Base-by-base conservation (phyloP, 2,797 vertebrate genomes). In the Setipinna tenuifilis region DNA sequence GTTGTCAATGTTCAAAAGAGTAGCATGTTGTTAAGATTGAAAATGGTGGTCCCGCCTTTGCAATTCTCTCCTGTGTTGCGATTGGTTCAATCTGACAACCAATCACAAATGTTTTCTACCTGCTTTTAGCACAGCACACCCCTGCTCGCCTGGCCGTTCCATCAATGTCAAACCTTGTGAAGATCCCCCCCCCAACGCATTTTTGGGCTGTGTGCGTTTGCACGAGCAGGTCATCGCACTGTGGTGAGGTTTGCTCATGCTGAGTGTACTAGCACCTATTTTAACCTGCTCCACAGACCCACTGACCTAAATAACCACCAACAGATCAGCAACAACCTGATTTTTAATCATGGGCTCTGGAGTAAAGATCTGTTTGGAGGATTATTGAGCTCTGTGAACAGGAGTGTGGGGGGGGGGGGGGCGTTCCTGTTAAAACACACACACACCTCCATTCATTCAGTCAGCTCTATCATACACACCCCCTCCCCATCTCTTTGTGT, bases 231-330 rank as follows among this genome's bases (percentile, higher is more conserved):
- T 85, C 65, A 85, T 68, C 62, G n/a, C 83, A 90, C 86, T 85
- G 84, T 84, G 82, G 86, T 87, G 3, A 6, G 35, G 58, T 48
- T 84, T 85, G 23, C 82, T 87, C 89, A 83, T 65, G 82, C 80
- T 81, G 68, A 83, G 87, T 86, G 86, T 59, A 82, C 84, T 87
- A 50, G 78, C 84, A 87, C 75, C 88, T 90, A 93, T 91, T 92
- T 93, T 91, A 91, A 92, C 81, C 6, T 85, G 87, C 7, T 90
- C 84, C 44, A 90, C 87, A 89, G 87, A 90, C 86, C 89, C 81
- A 88, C 87, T 93, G 92, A 94, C 94, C 94, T 91, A 92, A 93
- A 95, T 91, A 94, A 90, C 89, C 90, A 89, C 92, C 89, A 94
- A 89, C 89, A 95, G 92, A 94, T 94, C 91, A 89, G 88, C 90